phyloP scores from a whole-genome alignment of 2,888 invertebrate genomes.

The Gari tellinella region DNA sequence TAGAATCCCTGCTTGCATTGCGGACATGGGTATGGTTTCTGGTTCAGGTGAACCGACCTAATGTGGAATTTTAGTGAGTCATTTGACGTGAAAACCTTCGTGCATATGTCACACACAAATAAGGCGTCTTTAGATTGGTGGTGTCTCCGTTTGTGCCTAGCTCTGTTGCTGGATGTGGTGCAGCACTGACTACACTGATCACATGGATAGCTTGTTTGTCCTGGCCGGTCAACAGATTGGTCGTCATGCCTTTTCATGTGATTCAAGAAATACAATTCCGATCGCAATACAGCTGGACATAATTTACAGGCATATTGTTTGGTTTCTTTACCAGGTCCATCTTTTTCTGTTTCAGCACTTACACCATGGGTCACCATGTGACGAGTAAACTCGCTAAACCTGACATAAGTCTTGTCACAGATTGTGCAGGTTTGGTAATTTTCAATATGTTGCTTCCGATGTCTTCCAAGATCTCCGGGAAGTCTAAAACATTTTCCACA shows the following conservation, averaged over 20 bases:
- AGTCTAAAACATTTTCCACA: slow-evolving; percentile 17
- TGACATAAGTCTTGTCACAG: slow-evolving; percentile 16
- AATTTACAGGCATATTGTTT: no score
- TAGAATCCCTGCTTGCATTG: slow-evolving; percentile 1
- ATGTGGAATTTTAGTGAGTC: slow-evolving; percentile 6
- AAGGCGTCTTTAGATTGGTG: not conserved
- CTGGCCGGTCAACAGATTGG: no score
- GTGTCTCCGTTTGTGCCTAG: slow-evolving; percentile 1
- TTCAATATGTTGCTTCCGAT: slow-evolving; percentile 13
- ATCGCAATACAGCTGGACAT: no score
- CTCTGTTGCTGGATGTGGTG: slow-evolving; percentile 3
- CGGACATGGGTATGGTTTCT: not conserved
- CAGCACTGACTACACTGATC: slow-evolving; percentile 4
- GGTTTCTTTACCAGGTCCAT: no score
- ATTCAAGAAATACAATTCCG: no score
- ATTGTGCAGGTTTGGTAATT: slow-evolving; percentile 19
- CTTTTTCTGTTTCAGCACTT: not conserved
- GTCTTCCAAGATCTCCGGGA: slow-evolving; percentile 18
- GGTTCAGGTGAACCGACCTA: slow-evolving; percentile 10
- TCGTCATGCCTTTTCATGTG: no score
- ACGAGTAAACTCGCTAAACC: slow-evolving; percentile 16
- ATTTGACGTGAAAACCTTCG: slow-evolving; percentile 5
- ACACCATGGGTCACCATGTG: slow-evolving; percentile 19
- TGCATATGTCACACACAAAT: slow-evolving; percentile 22
- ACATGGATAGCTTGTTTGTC: not conserved